These are phyloP conservation scores for Thumatha senex DNA, from an alignment of 2,888 invertebrate species.

Conservation along the genomic window DNA sequence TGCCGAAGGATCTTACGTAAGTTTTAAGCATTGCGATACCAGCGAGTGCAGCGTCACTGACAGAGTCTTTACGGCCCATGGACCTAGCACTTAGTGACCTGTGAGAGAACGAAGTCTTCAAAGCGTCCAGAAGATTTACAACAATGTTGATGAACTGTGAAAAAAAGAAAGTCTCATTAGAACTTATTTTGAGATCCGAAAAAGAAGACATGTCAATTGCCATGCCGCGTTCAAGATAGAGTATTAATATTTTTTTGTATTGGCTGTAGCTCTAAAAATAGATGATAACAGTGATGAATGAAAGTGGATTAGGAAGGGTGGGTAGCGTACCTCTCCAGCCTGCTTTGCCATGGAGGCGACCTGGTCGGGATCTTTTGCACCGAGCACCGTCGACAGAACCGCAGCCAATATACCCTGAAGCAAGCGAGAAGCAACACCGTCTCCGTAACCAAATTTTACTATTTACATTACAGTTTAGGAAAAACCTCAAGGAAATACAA, in stretches of 20 bases:
- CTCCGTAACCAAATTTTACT: constrained; percentile 81
- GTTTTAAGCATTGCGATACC: constrained; percentile 95
- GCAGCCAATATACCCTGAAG: constrained; percentile 96
- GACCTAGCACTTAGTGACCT: constrained; percentile 93
- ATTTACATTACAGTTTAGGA: constrained; percentile 68
- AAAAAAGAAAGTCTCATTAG: constrained; percentile 7
- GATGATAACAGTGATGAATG: constrained; percentile 13
- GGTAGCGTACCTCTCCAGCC: constrained; percentile 94
- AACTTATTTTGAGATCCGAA: constrained; percentile 1
- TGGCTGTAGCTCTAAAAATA: constrained; percentile 5
- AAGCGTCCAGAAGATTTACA: constrained; percentile 94
- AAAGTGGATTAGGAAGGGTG: constrained; percentile 66
- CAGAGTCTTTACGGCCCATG: constrained; percentile 93
- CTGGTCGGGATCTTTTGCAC: constrained; percentile 95
- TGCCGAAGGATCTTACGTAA: constrained; percentile 91
- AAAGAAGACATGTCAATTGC: background rate
- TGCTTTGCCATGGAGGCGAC: constrained; percentile 97
- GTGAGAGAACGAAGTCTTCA: constrained; percentile 96
- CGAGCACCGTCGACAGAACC: constrained; percentile 95
- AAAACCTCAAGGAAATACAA: constrained; percentile 58
- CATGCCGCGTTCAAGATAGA: background rate
- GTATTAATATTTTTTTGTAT: constrained; percentile 1
- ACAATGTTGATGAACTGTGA: constrained; percentile 95
- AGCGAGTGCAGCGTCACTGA: constrained; percentile 94
- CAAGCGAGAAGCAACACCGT: constrained; percentile 84